Evolutionary conservation across 2,888 invertebrate species (phyloP).

Genomic region (Minunthozetes semirufus): DNA sequence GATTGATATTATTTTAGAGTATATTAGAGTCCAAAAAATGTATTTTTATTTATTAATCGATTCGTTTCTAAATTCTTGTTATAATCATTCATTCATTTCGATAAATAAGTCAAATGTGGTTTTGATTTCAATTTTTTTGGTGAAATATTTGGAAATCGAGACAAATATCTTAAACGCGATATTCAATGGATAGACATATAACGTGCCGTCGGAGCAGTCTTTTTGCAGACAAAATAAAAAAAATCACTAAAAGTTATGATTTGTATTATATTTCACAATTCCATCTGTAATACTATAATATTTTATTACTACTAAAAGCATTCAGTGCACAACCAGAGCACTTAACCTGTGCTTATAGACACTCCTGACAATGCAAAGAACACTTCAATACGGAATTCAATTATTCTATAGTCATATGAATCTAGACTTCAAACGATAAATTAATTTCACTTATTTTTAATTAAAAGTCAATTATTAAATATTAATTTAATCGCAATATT

Average conservation of each 20-base stretch:
- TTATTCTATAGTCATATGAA: no score
- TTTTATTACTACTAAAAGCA: background rate
- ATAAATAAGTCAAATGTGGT: no score
- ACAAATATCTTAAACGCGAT: background rate
- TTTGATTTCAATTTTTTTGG: background rate
- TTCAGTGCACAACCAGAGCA: background rate
- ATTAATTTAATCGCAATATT: no score
- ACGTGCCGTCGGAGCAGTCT: background rate
- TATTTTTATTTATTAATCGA: no score
- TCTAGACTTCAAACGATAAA: no score
- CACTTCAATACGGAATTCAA: no score
- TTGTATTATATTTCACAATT: background rate
- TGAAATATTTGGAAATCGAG: background rate
- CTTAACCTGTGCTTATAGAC: background rate
- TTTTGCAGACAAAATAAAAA: slow-evolving; percentile 1
- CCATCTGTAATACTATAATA: slow-evolving; percentile 2
- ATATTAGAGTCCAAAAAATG: no score
- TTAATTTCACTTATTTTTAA: no score
- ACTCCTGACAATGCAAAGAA: background rate
- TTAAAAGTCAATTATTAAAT: no score
- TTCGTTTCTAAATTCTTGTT: no score
- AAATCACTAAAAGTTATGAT: background rate
- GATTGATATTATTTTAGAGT: no score
- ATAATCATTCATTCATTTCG: no score
- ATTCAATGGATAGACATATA: background rate